A percentile compares a stretch with the other conserved stretches of the same genome.
These are phyloP conservation scores for Sturmia bella DNA, from an alignment of 2,888 invertebrate species.

Conservation along the genomic window DNA sequence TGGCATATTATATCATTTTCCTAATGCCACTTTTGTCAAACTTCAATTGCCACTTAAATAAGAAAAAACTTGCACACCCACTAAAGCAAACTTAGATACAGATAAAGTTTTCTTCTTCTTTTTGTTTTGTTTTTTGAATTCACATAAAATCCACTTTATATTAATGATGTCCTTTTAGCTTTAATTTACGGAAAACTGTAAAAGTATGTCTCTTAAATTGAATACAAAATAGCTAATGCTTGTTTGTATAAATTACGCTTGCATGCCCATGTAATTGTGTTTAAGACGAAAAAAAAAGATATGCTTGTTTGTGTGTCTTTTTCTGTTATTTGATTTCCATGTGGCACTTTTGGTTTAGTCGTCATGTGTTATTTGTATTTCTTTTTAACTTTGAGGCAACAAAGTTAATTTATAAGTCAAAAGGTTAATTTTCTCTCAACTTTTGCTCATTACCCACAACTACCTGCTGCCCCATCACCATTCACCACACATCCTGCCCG, in stretches of 20 bases:
- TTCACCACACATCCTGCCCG: background rate
- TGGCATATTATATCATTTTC: too few species aligned
- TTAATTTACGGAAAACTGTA: constrained; percentile 6
- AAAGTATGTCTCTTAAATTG: constrained; percentile 18
- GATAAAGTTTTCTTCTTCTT: too few species aligned
- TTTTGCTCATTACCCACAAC: constrained; percentile 35
- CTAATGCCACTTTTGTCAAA: too few species aligned
- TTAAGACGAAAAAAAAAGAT: background rate
- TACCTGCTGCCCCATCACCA: too few species aligned
- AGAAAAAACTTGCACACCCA: background rate
- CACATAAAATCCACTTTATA: constrained; percentile 23
- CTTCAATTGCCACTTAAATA: background rate
- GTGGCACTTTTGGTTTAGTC: constrained; percentile 20
- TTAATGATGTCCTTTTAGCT: constrained; percentile 10
- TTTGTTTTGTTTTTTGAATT: constrained; percentile 7
- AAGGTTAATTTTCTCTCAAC: constrained; percentile 62
- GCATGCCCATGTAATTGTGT: background rate
- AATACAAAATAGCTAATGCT: background rate
- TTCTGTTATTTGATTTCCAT: constrained; percentile 26
- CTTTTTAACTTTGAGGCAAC: constrained; percentile 40
- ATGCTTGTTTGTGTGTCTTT: background rate
- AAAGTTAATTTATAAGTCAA: constrained; percentile 65
- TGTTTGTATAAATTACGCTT: too few species aligned
- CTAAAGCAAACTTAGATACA: too few species aligned
- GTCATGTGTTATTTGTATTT: constrained; percentile 17